Base-by-base conservation (phyloP, 2,113 vertebrate genomes). In the Engraulis encrasicolus region DNA sequence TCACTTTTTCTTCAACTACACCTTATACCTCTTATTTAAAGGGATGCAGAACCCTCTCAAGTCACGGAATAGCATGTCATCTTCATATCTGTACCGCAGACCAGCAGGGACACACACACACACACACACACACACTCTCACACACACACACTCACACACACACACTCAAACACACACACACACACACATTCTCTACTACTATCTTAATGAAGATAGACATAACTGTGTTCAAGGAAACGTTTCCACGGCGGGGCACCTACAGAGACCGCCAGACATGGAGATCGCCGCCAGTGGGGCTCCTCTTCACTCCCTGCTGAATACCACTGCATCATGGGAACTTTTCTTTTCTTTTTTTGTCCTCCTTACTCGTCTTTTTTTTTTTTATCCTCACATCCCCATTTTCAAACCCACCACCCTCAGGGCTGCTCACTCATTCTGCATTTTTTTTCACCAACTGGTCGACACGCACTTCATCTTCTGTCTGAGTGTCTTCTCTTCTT, bases 11-110 rank as follows among this genome's bases (percentile, higher is more conserved):
- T n/a, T n/a, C n/a, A n/a, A n/a, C n/a, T n/a, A n/a, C n/a, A n/a
- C n/a, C n/a, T n/a, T n/a, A n/a, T n/a, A n/a, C n/a, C 95, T 97
- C 89, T 97, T 97, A n/a, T 95, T 98, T 98, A 95, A 98, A 97
- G 93, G 97, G 89, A 97, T 96, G 0, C 97, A 99, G 88, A 96
- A 99, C 77, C 11, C 61, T 71, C 1, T 2, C 23, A 2, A 98
- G 97, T 92, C 95, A 98, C 66, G 96, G 97, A 92, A 96, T 97
- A 84, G 96, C 95, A 54, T 23, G 79, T 61, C 52, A 36, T 36
- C 50, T 77, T 27, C 7, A 7, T 34, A 17, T 49, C 38, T 6
- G 18, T 38, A 45, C 19, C 9, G 3, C 19, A 4, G n/a, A 17
- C 48, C 48, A 79, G 40, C 40, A 45, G 4, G 40, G 9, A 9